Evolutionary conservation across 2,113 vertebrate genomes (phyloP).

Genomic region (Mugil cephalus): DNA sequence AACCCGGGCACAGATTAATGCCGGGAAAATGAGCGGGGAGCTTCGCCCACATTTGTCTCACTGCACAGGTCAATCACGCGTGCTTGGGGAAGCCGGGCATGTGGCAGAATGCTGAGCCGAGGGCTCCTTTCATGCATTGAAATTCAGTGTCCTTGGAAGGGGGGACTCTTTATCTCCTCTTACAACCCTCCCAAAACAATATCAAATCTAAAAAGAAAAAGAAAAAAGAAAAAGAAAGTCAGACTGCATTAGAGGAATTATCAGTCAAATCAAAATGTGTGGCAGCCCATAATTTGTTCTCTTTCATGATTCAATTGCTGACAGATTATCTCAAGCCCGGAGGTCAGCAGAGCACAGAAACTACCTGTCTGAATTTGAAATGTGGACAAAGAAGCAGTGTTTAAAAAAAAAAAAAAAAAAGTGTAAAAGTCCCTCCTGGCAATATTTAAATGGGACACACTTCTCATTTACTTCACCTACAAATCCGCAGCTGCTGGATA

Average conservation of each 20-base stretch:
- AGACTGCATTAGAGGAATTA: constrained; percentile 29
- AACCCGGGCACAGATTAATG: not conserved
- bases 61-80: constrained; percentile 20
- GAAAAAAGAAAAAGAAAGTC: not conserved
- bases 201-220: too few species aligned
- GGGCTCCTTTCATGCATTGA: constrained; percentile 34
- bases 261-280: constrained; percentile 26
- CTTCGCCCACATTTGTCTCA: constrained; percentile 14
- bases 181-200: not conserved
- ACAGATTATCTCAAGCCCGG: constrained; percentile 14
- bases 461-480: not conserved
- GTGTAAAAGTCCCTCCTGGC: not conserved
- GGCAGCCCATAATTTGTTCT: constrained; percentile 15
- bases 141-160: constrained; percentile 36
- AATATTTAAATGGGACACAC: not conserved
- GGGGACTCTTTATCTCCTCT: constrained; percentile 16
- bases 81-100: constrained; percentile 7
- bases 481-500: not conserved
- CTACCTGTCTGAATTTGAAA: constrained; percentile 6
- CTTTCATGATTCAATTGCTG: constrained; percentile 17
- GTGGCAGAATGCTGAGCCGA: constrained; percentile 40
- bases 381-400: not conserved
- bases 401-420: too few species aligned
- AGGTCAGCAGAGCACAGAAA: constrained; percentile 28
- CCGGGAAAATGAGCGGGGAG: constrained; percentile 4